Evolutionary conservation across 1,140 invertebrate genomes (phyloP).

Genomic region (Acromyrmex charruanus): DNA sequence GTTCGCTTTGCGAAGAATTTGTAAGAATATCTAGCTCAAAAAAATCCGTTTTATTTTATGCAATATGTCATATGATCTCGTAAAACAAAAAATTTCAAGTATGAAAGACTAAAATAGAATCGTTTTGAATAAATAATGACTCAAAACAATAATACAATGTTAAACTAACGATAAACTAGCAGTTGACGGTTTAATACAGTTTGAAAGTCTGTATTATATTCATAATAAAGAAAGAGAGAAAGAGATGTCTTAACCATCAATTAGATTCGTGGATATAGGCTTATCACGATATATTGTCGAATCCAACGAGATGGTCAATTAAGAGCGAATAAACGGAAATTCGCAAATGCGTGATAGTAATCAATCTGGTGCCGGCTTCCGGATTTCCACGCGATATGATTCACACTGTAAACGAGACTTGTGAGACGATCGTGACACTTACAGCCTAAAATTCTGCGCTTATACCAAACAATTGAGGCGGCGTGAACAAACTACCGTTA

Average conservation of each 20-base stretch:
- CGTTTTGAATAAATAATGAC: background rate
- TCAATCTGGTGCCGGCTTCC: slow-evolving; percentile 25
- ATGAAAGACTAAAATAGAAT: background rate
- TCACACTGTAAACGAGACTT: background rate
- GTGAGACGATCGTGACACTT: slow-evolving; percentile 34
- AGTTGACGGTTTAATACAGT: background rate
- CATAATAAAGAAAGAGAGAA: background rate
- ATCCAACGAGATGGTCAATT: slow-evolving; percentile 73
- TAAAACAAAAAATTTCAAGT: background rate
- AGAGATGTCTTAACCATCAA: slow-evolving; percentile 49
- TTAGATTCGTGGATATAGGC: slow-evolving; percentile 58
- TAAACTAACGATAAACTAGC: background rate
- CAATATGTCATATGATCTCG: background rate
- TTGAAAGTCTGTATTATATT: background rate
- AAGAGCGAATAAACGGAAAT: slow-evolving; percentile 71
- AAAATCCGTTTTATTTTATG: background rate
- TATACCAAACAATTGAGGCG: slow-evolving; percentile 45
- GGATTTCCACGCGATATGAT: slow-evolving; percentile 22
- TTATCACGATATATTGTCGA: slow-evolving; percentile 28
- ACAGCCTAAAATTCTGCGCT: slow-evolving; percentile 28
- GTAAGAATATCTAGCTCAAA: background rate
- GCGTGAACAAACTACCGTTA: slow-evolving; percentile 55
- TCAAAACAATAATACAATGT: background rate
- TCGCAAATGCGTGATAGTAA: slow-evolving; percentile 78
- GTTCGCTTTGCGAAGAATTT: background rate